Evolutionary conservation across 35 echinoderm and acorn worm species (phyloP).

Genomic region (Hemicentrotus pulcherrimus): DNA sequence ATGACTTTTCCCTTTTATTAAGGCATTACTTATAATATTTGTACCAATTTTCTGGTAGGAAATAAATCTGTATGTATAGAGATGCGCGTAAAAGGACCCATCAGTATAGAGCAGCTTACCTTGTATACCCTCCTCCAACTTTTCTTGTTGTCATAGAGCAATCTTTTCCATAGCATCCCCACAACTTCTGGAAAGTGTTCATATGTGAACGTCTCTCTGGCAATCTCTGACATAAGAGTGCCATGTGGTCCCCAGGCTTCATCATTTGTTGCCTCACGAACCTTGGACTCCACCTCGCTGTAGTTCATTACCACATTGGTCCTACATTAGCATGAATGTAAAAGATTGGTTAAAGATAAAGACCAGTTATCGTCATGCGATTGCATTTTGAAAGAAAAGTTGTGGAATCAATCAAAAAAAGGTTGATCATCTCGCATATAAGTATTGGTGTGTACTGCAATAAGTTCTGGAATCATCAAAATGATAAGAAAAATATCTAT

Average conservation of each 20-base stretch:
- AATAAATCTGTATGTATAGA: no score
- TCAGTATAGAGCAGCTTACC: constrained; percentile 40
- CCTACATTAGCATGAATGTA: constrained; percentile 19
- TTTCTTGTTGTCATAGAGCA: constrained; percentile 94
- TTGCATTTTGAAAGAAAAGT: no score
- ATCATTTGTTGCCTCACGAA: constrained; percentile 94
- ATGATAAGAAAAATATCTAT: no score
- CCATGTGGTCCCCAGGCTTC: constrained; percentile 98
- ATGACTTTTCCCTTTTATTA: no score
- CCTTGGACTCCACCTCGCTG: constrained; percentile 96
- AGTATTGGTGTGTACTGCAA: no score
- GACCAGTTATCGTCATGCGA: no score
- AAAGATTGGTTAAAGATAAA: neutral
- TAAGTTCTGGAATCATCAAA: no score
- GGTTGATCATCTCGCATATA: no score
- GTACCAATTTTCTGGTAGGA: no score
- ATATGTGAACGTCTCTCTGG: constrained; percentile 93
- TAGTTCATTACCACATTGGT: constrained; percentile 99
- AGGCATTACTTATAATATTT: no score
- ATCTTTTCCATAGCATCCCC: constrained; percentile 97
- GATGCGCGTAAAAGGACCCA: neutral
- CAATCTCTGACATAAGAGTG: constrained; percentile 91
- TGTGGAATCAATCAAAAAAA: no score
- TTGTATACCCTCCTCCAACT: constrained; percentile 98
- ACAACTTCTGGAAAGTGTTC: constrained; percentile 98